These are phyloP conservation scores for Stenolophus ochropezus DNA, from an alignment of 2,888 invertebrate genomes.

Conservation along the genomic window DNA sequence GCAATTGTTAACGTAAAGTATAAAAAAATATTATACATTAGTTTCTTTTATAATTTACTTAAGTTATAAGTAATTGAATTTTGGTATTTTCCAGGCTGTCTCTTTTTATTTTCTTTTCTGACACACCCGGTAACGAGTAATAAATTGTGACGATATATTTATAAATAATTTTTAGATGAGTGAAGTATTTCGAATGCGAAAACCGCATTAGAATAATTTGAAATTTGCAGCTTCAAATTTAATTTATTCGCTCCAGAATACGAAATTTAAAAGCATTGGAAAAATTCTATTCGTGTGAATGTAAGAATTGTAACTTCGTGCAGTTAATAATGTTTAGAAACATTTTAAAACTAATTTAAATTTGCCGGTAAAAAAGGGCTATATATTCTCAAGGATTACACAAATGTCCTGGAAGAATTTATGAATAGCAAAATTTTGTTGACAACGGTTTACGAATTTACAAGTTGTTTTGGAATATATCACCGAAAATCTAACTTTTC, in stretches of 20 bases:
- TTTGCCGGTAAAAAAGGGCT: background rate
- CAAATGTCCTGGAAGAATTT: slow-evolving; percentile 25
- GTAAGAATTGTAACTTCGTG: background rate
- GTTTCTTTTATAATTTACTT: too few relatives aligned
- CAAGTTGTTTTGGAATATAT: slow-evolving; percentile 14
- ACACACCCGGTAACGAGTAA: too few relatives aligned
- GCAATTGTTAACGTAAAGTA: too few relatives aligned
- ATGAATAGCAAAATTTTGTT: slow-evolving; percentile 44
- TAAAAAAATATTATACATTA: too few relatives aligned
- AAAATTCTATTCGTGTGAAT: background rate
- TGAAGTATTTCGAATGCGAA: too few relatives aligned
- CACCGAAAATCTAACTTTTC: background rate
- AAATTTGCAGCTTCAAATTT: background rate
- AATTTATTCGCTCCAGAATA: background rate
- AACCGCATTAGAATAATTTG: background rate
- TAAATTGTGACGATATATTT: too few relatives aligned
- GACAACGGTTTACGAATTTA: slow-evolving; percentile 6
- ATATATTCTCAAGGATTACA: slow-evolving; percentile 37
- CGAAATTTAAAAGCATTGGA: background rate
- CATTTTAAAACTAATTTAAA: background rate
- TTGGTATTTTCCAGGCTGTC: too few relatives aligned
- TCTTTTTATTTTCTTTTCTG: too few relatives aligned
- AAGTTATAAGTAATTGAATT: too few relatives aligned
- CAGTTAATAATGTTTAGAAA: background rate
- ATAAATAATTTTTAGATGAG: too few relatives aligned